These are phyloP conservation scores for Chaetoderma sp. DNA, from an alignment of 2,888 invertebrate species.

Conservation along the genomic window DNA sequence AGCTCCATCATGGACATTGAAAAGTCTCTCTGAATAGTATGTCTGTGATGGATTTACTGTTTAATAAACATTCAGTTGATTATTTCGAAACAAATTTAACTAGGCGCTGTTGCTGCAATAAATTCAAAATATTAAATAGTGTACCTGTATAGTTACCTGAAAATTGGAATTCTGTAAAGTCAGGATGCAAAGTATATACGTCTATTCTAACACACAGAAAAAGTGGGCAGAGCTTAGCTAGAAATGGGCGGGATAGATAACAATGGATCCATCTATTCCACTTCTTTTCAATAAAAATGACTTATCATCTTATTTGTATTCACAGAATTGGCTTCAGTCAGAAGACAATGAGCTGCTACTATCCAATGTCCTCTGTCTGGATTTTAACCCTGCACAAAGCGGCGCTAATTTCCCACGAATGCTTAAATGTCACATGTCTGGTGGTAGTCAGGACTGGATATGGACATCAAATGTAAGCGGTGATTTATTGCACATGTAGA, in stretches of 20 bases:
- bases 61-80: too few species aligned
- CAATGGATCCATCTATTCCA: not conserved
- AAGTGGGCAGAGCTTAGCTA: too few species aligned
- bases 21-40: too few species aligned
- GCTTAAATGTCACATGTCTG: constrained; percentile 92
- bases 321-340: constrained; percentile 86
- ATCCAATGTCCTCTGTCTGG: constrained; percentile 86
- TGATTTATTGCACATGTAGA: not conserved
- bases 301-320: constrained; percentile 29
- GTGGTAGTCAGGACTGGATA: constrained; percentile 92
- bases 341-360: constrained; percentile 85
- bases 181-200: too few species aligned
- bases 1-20: too few species aligned
- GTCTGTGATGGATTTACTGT: too few species aligned
- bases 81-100: too few species aligned
- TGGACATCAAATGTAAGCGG: constrained; percentile 79
- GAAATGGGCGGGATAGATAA: too few species aligned
- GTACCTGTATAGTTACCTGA: too few species aligned
- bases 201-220: not conserved
- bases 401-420: constrained; percentile 77
- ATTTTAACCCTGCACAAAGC: constrained; percentile 73
- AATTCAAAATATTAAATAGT: too few species aligned
- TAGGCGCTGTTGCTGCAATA: too few species aligned
- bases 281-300: not conserved
- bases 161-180: too few species aligned